phyloP scores from a whole-genome alignment of 1,140 invertebrate species.

The Rhagoletis pomonella region DNA sequence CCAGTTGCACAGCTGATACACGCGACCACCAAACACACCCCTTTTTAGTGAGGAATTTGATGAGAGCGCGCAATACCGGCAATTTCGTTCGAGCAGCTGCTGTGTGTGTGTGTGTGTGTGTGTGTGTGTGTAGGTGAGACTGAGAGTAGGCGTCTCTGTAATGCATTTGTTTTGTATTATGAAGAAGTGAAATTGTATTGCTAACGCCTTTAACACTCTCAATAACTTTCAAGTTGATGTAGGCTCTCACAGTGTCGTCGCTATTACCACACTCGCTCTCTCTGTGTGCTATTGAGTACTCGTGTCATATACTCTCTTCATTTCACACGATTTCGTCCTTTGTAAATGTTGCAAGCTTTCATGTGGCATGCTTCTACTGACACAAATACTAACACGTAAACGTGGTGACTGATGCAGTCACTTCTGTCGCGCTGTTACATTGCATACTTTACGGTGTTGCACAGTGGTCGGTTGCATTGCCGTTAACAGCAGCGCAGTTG shows the following conservation, averaged over 20 bases:
- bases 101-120: no score
- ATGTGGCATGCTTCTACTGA: slow-evolving; percentile 6
- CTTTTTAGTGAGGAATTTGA: slow-evolving; percentile 8
- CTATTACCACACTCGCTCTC: neutral
- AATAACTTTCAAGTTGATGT: neutral
- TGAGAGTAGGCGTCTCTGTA: no score
- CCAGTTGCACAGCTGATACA: neutral
- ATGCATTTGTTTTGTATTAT: no score
- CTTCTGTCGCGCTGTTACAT: neutral
- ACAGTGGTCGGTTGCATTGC: neutral
- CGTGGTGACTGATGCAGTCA: neutral
- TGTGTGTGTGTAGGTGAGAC: no score
- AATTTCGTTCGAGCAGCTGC: neutral
- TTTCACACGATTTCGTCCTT: neutral
- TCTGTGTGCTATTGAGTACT: neutral
- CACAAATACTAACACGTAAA: slow-evolving; percentile 18
- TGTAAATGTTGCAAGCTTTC: neutral
- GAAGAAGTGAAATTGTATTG: neutral
- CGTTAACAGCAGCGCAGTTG: neutral
- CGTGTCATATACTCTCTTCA: neutral
- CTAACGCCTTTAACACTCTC: neutral
- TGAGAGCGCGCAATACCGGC: neutral
- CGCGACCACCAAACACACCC: slow-evolving; percentile 35
- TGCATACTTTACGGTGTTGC: slow-evolving; percentile 23
- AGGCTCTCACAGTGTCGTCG: neutral